Percentiles rank a stretch among this genome's conserved stretches.
These are phyloP conservation scores for Nomada flava DNA, from an alignment of 2,888 invertebrate genomes.

Conservation along the genomic window DNA sequence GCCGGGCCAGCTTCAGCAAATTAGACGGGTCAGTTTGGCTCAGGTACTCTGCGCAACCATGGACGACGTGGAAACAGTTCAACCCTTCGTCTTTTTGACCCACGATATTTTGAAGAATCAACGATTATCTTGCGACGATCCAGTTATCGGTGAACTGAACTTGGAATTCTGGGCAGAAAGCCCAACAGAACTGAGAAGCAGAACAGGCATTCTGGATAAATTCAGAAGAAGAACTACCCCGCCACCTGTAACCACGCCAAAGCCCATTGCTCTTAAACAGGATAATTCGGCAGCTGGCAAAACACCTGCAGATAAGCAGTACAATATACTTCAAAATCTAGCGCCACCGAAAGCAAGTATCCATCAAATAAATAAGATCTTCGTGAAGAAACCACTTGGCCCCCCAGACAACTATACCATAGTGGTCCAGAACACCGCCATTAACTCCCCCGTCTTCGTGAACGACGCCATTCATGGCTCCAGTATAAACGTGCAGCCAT, in stretches of 20 bases:
- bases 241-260: neutral
- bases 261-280: neutral
- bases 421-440: slow-evolving; percentile 79
- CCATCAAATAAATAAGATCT: slow-evolving; percentile 77
- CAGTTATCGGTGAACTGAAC: slow-evolving; percentile 86
- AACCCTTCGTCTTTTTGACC: slow-evolving; percentile 89
- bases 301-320: slow-evolving; percentile 22
- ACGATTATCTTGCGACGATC: slow-evolving; percentile 86
- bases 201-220: slow-evolving; percentile 2
- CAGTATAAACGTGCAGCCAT: slow-evolving; percentile 54
- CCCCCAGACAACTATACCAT: slow-evolving; percentile 78
- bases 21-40: slow-evolving; percentile 89
- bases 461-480: slow-evolving; percentile 77
- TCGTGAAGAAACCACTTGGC: slow-evolving; percentile 75
- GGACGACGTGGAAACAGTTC: slow-evolving; percentile 88
- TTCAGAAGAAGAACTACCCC: slow-evolving; percentile 13
- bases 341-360: slow-evolving; percentile 75
- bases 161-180: slow-evolving; percentile 87
- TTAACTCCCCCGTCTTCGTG: slow-evolving; percentile 78
- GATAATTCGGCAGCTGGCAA: neutral
- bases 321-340: slow-evolving; percentile 39
- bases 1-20: slow-evolving; percentile 90
- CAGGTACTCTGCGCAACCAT: slow-evolving; percentile 90
- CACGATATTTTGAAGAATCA: slow-evolving; percentile 87
- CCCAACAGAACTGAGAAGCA: slow-evolving; percentile 55